Evolutionary conservation across 2,888 invertebrate species (phyloP), one percentile per base, ranked within the genome.

Genomic region (Caenorhabditis becei): DNA sequence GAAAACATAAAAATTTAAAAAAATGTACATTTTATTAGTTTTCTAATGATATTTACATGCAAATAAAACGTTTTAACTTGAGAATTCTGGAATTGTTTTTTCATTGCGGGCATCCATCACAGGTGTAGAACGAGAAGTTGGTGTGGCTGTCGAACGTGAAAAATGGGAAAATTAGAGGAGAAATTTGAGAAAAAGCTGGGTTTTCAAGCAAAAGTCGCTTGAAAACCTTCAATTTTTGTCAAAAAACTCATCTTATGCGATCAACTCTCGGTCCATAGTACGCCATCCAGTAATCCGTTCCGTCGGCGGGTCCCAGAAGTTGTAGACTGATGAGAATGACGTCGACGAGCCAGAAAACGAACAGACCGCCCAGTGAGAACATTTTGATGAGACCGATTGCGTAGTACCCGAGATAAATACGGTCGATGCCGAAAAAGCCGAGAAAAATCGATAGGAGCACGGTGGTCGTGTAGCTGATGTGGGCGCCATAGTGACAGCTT

Each of bases 391-490:
- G 92, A 92, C 93, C 98, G 85, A 98, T 94, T 0, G 96, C 97
- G 66, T 96, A 97, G 92, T 98, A 98, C 32, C 99, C 99, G n/a
- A 99, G 93, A 91, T 99, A 99, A 92, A 99, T 97, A 80, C 99
- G 93, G 92, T 99, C 99, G 26, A 96, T 94, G 20, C 99, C 99
- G 93, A 99, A 96, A 96, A 97, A 97, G 32, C 99, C 99, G 74
- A 98, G 93, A 91, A 99, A 99, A 62, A 99, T 95, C 0, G 98
- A 98, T 4, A 99, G 93, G 41, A 98, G 92, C 54, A 99, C 92
- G 0, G 98, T 95, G 8, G 85, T 87, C 14, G 83, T 61, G 63
- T 86, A 84, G 49, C 74, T 72, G 0, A 77, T 26, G 24, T 85
- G 80, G 14, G 83, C 75, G n/a, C 77, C 77, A 61, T 79, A 83